Evolutionary conservation across 2,888 invertebrate genomes (phyloP).

Genomic region (Troides oblongomaculatus): DNA sequence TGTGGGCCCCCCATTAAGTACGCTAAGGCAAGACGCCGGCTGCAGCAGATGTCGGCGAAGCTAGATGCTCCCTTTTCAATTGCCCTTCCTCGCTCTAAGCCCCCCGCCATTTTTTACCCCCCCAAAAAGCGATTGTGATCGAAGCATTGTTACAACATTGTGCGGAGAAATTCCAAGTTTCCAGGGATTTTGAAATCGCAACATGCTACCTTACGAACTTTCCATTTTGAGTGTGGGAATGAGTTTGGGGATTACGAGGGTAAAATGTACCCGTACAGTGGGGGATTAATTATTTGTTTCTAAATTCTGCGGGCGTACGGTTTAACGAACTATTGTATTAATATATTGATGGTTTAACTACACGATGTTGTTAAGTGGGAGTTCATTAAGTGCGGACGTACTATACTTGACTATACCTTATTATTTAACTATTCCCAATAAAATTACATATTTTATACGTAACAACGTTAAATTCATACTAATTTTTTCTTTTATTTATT

Average conservation of each 20-base stretch:
- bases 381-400: no score
- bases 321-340: conserved; percentile 18
- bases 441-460: no score
- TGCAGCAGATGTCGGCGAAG: conserved; percentile 61
- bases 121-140: conserved; percentile 65
- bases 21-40: conserved; percentile 46
- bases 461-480: no score
- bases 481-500: no score
- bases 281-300: conserved; percentile 35
- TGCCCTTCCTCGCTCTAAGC: conserved; percentile 45
- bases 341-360: conserved; percentile 6
- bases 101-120: conserved; percentile 55
- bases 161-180: conserved; percentile 62
- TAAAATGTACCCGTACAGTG: conserved; percentile 43
- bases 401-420: no score
- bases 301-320: conserved; percentile 17
- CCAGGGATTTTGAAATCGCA: conserved; percentile 54
- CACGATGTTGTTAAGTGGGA: neutral
- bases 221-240: conserved; percentile 63
- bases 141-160: conserved; percentile 63
- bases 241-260: conserved; percentile 50
- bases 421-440: no score
- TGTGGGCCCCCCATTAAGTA: conserved; percentile 49
- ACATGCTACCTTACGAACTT: conserved; percentile 56
- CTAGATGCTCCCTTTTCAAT: conserved; percentile 68